Percentiles rank a stretch among this genome's conserved stretches.
These are phyloP conservation scores for Choreutis nemorana DNA, from an alignment of 2,888 invertebrate genomes.

Conservation along the genomic window DNA sequence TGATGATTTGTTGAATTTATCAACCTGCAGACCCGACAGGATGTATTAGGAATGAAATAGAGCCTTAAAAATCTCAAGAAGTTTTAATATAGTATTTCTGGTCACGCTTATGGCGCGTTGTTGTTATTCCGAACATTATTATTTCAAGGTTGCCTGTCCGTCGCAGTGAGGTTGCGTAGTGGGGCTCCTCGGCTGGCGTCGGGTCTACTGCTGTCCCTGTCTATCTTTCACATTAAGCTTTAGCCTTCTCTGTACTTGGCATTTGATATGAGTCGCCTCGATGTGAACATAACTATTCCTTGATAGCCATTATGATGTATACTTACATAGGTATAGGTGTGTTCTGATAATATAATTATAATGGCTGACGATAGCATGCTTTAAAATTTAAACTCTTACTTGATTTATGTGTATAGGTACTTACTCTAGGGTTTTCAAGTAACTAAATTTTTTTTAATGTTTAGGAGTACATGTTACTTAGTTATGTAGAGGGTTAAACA, in stretches of 20 bases:
- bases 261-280: conserved; percentile 48
- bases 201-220: conserved; percentile 52
- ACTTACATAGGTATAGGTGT: conserved; percentile 23
- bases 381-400: conserved; percentile 6
- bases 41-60: conserved; percentile 24
- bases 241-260: conserved; percentile 47
- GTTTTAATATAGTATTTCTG: conserved; percentile 58
- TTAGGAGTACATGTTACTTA: too few species aligned
- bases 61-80: conserved; percentile 46
- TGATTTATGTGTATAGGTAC: too few species aligned
- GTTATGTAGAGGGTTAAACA: too few species aligned
- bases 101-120: conserved; percentile 65
- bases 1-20: too few species aligned
- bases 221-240: conserved; percentile 56
- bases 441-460: conserved; percentile 5
- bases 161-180: conserved; percentile 64
- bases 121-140: conserved; percentile 66
- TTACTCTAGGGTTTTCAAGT: too few species aligned
- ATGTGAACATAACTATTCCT: conserved; percentile 41
- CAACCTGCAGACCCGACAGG: too few species aligned
- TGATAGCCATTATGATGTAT: conserved; percentile 35
- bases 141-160: conserved; percentile 66
- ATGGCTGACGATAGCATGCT: conserved; percentile 8
- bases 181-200: conserved; percentile 64
- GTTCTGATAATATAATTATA: conserved; percentile 22